Evolutionary conservation across 2,888 invertebrate species (phyloP).

Genomic region (Thelaira solivaga): DNA sequence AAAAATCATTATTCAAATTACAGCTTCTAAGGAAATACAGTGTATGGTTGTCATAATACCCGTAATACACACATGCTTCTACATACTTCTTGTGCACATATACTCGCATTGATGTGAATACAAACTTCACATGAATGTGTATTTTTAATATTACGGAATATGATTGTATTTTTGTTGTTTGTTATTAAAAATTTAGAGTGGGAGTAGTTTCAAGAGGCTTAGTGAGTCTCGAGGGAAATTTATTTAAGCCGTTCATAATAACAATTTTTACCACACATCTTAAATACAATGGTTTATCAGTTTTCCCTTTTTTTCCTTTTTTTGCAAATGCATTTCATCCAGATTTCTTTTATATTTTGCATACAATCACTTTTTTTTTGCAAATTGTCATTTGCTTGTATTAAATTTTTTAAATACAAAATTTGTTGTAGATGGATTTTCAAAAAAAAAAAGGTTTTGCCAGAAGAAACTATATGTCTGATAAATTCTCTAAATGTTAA

Average conservation of each 20-base stretch:
- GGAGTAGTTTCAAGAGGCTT: conserved; percentile 64
- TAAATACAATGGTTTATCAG: conserved; percentile 30
- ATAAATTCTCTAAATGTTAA: too few relatives aligned
- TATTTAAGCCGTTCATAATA: conserved; percentile 77
- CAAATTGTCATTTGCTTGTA: conserved; percentile 17
- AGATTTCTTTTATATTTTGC: conserved; percentile 12
- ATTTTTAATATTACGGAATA: conserved; percentile 36
- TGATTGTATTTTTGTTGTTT: conserved; percentile 51
- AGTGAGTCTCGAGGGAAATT: conserved; percentile 74
- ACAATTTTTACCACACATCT: conserved; percentile 69
- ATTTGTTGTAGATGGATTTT: too few relatives aligned
- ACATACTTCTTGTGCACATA: not conserved
- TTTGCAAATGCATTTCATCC: conserved; percentile 25
- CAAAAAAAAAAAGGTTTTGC: not conserved
- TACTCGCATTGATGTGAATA: not conserved
- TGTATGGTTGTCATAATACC: conserved; percentile 42
- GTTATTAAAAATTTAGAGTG: conserved; percentile 53
- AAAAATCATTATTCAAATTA: not conserved
- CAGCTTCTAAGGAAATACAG: not conserved
- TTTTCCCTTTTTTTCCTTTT: not conserved
- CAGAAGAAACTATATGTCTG: too few relatives aligned
- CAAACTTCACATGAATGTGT: conserved; percentile 35
- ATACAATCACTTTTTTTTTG: not conserved
- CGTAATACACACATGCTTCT: not conserved
- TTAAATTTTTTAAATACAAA: too few relatives aligned